A percentile compares a stretch with the other conserved stretches of the same genome.
Evolutionary conservation across 23 tunicate genomes (phyloP).

Genomic region (Oikopleura dioica): DNA sequence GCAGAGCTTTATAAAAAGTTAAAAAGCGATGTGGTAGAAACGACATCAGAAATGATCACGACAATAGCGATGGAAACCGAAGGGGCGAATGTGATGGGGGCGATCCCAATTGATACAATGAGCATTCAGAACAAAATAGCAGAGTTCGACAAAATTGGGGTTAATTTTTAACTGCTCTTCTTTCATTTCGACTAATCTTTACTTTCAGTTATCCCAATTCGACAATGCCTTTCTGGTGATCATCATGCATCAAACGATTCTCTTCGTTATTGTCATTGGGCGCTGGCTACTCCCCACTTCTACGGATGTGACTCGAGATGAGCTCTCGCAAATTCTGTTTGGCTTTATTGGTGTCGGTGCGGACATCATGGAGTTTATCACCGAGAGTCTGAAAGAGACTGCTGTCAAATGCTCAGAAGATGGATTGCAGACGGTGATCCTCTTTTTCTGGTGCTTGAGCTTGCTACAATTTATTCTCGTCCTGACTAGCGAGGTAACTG

Average conservation of each 20-base stretch:
- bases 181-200: too few relatives aligned
- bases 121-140: too few relatives aligned
- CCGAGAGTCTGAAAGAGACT: slow-evolving; percentile 72
- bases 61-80: too few relatives aligned
- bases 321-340: slow-evolving; percentile 60
- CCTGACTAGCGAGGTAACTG: slow-evolving; percentile 54
- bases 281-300: slow-evolving; percentile 84
- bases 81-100: too few relatives aligned
- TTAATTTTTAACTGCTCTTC: too few relatives aligned
- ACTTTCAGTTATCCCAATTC: too few relatives aligned
- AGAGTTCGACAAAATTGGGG: too few relatives aligned
- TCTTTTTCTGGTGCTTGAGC: slow-evolving; percentile 93
- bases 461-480: slow-evolving; percentile 62
- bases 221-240: slow-evolving; percentile 72
- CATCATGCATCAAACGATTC: slow-evolving; percentile 53
- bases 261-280: slow-evolving; percentile 61
- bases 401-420: slow-evolving; percentile 52
- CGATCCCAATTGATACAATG: too few relatives aligned
- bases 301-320: slow-evolving; percentile 54
- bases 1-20: too few relatives aligned
- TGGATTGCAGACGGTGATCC: slow-evolving; percentile 34
- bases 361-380: slow-evolving; percentile 70
- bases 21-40: too few relatives aligned
- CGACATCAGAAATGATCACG: too few relatives aligned
- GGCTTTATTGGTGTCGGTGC: slow-evolving; percentile 92